Evolutionary conservation across 2,797 vertebrate species (phyloP), one percentile per base, ranked within the genome.

Genomic region (Enteromius paludinosus): DNA sequence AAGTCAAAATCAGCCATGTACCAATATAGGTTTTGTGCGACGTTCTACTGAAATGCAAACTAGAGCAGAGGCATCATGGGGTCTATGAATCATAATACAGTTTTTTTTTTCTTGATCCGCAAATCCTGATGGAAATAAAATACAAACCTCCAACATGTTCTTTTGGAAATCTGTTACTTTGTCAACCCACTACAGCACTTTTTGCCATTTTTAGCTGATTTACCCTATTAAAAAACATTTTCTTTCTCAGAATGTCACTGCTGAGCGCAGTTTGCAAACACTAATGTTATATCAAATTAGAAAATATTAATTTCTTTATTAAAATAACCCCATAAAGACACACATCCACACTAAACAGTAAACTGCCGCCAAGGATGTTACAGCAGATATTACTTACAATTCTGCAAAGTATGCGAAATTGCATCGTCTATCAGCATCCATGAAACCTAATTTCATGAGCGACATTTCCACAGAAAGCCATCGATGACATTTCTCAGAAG

Each of bases 371-470:
- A 65, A 81, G 61, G 4, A 64, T 65, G 59, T 65, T 28, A 74
- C 6, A 15, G 20, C 11, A 38, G 59, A 65, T 73, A 81, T 81
- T 65, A 81, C 73, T 74, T 54, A 81, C 17, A 33, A 73, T 66
- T 75, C 14, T 28, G 23, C 62, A 43, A 66, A 72, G 66, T 33
- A 65, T 72, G 56, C 49, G 64, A 33, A 49, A 77, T 64, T 76
- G 56, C 28, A 54, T 33, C 23, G 25, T 70, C 71, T 38, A 64
- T 76, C 56, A 85, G 45, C 45, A 54, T n/a, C n/a, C 64, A 75
- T 74, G 43, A 81, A 71, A 81, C 74, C 61, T 66, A 2, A 85
- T 78, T 85, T 45, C 47, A 79, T 17, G 28, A 85, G 71, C 11
- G 47, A 35, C 68, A 85, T 82, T 78, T 82, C 28, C 68, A 66